Conservation (phyloP, 2,113 vertebrate species). For the Pseudorasbora parva region DNA sequence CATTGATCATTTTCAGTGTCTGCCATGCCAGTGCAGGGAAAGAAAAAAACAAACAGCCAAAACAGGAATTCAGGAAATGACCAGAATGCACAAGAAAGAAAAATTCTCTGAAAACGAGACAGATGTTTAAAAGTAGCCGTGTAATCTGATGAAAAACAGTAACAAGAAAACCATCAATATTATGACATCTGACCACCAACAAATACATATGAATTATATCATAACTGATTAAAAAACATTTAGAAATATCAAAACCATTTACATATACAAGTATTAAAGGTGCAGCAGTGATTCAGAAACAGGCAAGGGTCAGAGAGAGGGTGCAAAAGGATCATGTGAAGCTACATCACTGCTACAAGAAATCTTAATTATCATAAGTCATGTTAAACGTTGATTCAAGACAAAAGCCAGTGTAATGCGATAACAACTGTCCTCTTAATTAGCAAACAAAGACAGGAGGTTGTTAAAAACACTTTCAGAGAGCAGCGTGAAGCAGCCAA, state of each 20-base stretch:
- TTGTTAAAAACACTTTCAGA: background rate
- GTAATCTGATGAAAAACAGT: background rate
- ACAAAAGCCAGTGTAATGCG: background rate
- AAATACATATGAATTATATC: background rate
- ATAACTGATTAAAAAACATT: no score
- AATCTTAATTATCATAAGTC: background rate
- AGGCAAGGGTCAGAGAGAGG: background rate
- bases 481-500: background rate
- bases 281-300: background rate
- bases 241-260: background rate
- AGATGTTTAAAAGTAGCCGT: background rate
- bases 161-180: background rate
- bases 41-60: background rate
- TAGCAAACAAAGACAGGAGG: background rate
- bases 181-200: background rate
- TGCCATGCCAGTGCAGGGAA: slow-evolving; percentile 7
- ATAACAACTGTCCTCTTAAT: slow-evolving; percentile 7
- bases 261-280: background rate
- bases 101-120: background rate
- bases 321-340: background rate
- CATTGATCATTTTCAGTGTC: slow-evolving; percentile 49
- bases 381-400: background rate
- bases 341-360: background rate
- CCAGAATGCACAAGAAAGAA: background rate
- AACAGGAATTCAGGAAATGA: slow-evolving; percentile 26